These are phyloP conservation scores for Aporrectodea caliginosa DNA, from an alignment of 1,140 invertebrate genomes.

Conservation along the genomic window DNA sequence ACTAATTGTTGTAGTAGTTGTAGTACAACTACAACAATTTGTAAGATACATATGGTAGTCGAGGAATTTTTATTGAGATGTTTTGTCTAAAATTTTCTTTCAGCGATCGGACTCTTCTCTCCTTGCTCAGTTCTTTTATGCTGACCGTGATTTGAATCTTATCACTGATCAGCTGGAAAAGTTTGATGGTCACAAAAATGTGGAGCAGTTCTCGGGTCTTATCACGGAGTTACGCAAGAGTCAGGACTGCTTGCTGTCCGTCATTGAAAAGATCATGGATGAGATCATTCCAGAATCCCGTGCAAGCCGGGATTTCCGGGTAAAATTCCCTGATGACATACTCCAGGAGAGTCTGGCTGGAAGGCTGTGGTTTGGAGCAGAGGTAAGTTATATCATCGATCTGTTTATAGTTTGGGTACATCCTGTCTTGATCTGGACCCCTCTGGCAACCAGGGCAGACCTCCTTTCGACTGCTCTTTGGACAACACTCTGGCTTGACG, in stretches of 20 bases:
- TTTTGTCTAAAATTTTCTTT: too few relatives aligned
- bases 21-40: too few relatives aligned
- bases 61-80: too few relatives aligned
- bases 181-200: background rate
- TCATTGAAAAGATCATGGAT: background rate
- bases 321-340: slow-evolving; percentile 98
- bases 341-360: slow-evolving; percentile 95
- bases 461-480: too few relatives aligned
- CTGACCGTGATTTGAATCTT: background rate
- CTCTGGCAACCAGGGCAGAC: too few relatives aligned
- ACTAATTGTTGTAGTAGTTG: too few relatives aligned
- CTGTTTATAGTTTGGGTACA: too few relatives aligned
- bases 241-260: background rate
- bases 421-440: too few relatives aligned
- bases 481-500: too few relatives aligned
- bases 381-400: slow-evolving; percentile 67
- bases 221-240: background rate
- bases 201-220: background rate
- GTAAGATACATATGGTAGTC: too few relatives aligned
- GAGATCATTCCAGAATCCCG: background rate
- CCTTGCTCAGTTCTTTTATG: background rate
- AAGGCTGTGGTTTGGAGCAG: slow-evolving; percentile 99
- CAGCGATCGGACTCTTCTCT: background rate
- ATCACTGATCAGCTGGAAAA: background rate
- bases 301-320: slow-evolving; percentile 80